Percentiles rank a stretch among this genome's conserved stretches.
Evolutionary conservation across 2,113 vertebrate genomes (phyloP).

Genomic region (Gadus chalcogrammus): DNA sequence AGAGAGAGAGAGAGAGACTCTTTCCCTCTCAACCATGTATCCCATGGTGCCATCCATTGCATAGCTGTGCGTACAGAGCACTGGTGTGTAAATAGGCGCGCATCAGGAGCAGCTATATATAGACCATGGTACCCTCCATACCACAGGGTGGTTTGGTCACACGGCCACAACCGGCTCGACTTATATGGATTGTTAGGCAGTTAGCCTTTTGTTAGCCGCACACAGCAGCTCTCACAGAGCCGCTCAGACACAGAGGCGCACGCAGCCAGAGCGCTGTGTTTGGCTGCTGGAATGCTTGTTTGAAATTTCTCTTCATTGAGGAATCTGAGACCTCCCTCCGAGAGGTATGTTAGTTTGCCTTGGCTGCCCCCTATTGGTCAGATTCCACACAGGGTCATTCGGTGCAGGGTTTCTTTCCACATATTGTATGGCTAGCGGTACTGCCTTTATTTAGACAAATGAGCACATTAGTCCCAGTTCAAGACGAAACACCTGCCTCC

Average conservation of each 20-base stretch:
- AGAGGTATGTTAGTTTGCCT: constrained; percentile 60
- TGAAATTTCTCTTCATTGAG: constrained; percentile 65
- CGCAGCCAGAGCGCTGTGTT: neutral
- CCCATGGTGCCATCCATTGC: constrained; percentile 74
- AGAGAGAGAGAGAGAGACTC: constrained; percentile 59
- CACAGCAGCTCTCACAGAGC: neutral
- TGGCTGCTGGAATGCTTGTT: constrained; percentile 54
- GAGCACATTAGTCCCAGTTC: no score
- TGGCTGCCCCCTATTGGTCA: constrained; percentile 77
- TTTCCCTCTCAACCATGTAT: constrained; percentile 43
- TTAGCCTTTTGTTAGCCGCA: neutral
- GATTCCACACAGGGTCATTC: constrained; percentile 53
- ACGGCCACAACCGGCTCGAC: constrained; percentile 73
- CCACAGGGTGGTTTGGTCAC: constrained; percentile 79
- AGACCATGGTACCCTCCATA: constrained; percentile 83
- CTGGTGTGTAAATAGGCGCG: constrained; percentile 77
- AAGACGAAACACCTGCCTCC: no score
- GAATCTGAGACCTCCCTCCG: constrained; percentile 48
- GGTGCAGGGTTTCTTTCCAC: constrained; percentile 26
- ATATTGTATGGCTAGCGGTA: constrained; percentile 8
- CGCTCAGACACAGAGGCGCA: neutral
- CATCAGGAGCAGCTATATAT: constrained; percentile 84
- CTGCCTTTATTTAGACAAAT: neutral
- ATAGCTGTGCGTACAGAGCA: constrained; percentile 81
- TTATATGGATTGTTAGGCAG: constrained; percentile 82